Percentiles rank a stretch among this genome's conserved stretches.
These are phyloP conservation scores for Dryococelus australis DNA, from an alignment of 2,888 invertebrate genomes.

Conservation along the genomic window DNA sequence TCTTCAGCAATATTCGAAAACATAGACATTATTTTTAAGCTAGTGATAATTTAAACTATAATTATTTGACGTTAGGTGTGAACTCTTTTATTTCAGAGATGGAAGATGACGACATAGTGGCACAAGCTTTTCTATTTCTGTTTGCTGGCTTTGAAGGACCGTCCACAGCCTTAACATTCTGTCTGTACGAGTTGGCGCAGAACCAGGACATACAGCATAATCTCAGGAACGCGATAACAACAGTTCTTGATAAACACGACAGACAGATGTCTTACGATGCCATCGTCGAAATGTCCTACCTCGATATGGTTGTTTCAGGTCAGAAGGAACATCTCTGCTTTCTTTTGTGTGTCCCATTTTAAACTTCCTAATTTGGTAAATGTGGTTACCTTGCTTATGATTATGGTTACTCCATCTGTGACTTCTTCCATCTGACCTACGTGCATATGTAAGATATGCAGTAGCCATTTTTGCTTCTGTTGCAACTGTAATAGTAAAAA, in stretches of 20 bases:
- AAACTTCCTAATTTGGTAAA: too few species aligned
- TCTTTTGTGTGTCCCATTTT: too few species aligned
- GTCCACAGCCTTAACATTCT: background rate
- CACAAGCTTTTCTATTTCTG: slow-evolving; percentile 27
- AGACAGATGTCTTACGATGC: slow-evolving; percentile 16
- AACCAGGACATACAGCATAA: background rate
- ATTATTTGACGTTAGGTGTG: too few species aligned
- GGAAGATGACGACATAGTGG: background rate
- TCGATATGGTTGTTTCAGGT: slow-evolving; percentile 30
- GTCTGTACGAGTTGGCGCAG: slow-evolving; percentile 23
- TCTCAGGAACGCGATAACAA: background rate
- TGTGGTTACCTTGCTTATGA: too few species aligned
- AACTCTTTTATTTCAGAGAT: background rate
- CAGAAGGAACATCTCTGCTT: background rate
- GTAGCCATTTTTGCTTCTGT: too few species aligned
- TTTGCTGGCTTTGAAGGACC: slow-evolving; percentile 23
- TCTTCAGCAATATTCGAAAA: too few species aligned
- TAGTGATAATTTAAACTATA: too few species aligned
- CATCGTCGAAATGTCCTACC: background rate
- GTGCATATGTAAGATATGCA: too few species aligned
- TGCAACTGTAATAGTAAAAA: too few species aligned
- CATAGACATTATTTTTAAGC: too few species aligned
- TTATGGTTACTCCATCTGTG: too few species aligned
- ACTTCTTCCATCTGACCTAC: too few species aligned
- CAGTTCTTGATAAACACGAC: background rate